Percentiles rank a stretch among this genome's conserved stretches.
These are phyloP conservation scores for Rosalia funebris DNA, from an alignment of 2,888 invertebrate species.

Conservation along the genomic window DNA sequence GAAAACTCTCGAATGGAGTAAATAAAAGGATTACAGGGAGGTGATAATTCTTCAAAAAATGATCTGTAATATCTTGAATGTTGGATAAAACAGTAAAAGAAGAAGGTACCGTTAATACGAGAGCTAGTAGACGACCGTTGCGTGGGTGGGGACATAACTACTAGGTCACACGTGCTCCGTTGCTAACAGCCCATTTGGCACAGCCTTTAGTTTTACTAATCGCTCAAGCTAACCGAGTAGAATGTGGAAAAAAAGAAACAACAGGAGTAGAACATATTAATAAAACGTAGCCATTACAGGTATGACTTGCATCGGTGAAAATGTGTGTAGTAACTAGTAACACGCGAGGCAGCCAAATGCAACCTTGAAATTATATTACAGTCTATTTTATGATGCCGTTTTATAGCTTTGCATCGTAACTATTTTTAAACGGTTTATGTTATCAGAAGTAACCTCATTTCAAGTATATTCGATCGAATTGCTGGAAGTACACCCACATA, in stretches of 20 bases:
- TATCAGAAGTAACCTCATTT: constrained; percentile 34
- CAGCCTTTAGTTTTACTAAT: not conserved
- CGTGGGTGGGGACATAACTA: constrained; percentile 14
- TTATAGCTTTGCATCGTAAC: constrained; percentile 30
- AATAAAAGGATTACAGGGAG: too few relatives aligned
- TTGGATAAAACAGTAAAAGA: constrained; percentile 1
- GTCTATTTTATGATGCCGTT: constrained; percentile 29
- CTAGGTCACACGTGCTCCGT: constrained; percentile 18
- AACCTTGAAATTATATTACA: constrained; percentile 33
- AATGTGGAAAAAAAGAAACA: not conserved
- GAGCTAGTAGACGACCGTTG: constrained; percentile 4
- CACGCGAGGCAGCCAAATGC: constrained; percentile 15
- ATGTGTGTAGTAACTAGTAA: constrained; percentile 21
- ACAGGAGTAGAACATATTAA: not conserved
- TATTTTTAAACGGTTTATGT: constrained; percentile 31
- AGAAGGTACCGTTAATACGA: constrained; percentile 4
- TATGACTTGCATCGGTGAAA: constrained; percentile 14
- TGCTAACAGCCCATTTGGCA: constrained; percentile 5
- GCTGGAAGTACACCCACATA: constrained; percentile 20
- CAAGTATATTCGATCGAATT: constrained; percentile 30
- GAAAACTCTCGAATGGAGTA: too few relatives aligned
- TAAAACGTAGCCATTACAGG: constrained; percentile 4
- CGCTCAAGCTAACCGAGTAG: not conserved
- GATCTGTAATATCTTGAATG: too few relatives aligned
- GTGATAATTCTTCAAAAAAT: too few relatives aligned